Evolutionary conservation across 1,140 invertebrate genomes (phyloP), one percentile per base, ranked within the genome.

Genomic region (Neuroterus valhalla): DNA sequence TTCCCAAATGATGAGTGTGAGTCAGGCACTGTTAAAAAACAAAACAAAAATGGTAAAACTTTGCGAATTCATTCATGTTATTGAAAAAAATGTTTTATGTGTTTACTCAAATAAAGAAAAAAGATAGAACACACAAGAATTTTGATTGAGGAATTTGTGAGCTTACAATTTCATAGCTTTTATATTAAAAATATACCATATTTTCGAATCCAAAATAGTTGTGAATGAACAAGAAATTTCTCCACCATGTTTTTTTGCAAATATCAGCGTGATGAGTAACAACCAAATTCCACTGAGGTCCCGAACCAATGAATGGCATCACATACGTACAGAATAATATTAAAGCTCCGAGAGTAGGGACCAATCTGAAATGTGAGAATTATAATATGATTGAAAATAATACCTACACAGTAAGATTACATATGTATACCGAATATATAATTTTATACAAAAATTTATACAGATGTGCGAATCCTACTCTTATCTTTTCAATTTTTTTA

Each of bases 1-100:
- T 96, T 11, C 96, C 95, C 71, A 97, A 68, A 75, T 94, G 94
- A 84, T 94, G 94, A 0, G 93, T 94, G 70, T 94, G 93, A 1
- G 93, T 94, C 17, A 94, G 83, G 80, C 94, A 94, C 93, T 93
- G 80, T 38, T 38, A 5, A 10, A 38, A 38, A 5, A 31, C 90
- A 91, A 52, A 79, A 66, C 52, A 74, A 78, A 74, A 62, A 77
- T 69, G 66, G 14, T 43, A 21, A 21, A 67, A 45, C 70, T 66
- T 45, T 48, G 62, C 19, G 8, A 67, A 12, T 44, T 68, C 19
- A 17, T 48, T 43, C 71, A 75, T 68, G 46, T 73, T 76, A 71
- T 71, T n/a, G 8, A 68, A 14, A 55, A 70, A 38, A 38, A 38
- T 38, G n/a, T n/a, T n/a, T 38, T 38, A 38, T 0, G 6, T 38